Evolutionary conservation across 2,113 vertebrate genomes (phyloP).

Genomic region (Pseudolaguvia tuberculata): DNA sequence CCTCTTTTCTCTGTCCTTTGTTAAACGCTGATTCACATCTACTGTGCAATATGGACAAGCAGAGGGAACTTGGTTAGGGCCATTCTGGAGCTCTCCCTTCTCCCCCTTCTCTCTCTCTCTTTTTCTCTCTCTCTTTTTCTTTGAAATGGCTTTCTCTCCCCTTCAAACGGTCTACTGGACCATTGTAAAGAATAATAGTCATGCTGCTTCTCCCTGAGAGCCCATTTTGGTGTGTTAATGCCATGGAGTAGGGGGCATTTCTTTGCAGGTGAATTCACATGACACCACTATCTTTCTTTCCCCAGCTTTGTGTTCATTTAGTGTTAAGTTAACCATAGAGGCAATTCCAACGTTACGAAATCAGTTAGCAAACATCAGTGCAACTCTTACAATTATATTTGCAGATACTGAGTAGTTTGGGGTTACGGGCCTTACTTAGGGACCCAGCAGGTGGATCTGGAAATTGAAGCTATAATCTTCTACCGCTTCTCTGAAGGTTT

Average conservation of each 20-base stretch:
- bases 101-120: neutral
- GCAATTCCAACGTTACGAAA: neutral
- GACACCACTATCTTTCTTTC: slow-evolving; percentile 52
- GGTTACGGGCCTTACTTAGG: too few species aligned
- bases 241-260: slow-evolving; percentile 60
- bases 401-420: too few species aligned
- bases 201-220: slow-evolving; percentile 64
- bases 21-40: slow-evolving; percentile 65
- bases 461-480: too few species aligned
- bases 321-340: neutral
- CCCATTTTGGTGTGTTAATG: slow-evolving; percentile 73
- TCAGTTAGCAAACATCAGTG: neutral
- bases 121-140: slow-evolving; percentile 56
- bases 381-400: neutral
- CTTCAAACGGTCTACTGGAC: slow-evolving; percentile 65
- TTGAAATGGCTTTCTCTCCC: slow-evolving; percentile 67
- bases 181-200: slow-evolving; percentile 77
- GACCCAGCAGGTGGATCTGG: too few species aligned
- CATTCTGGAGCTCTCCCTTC: slow-evolving; percentile 56
- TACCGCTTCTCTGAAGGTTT: too few species aligned
- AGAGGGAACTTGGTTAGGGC: slow-evolving; percentile 61
- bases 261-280: slow-evolving; percentile 74
- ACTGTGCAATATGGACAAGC: slow-evolving; percentile 66
- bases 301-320: slow-evolving; percentile 10
- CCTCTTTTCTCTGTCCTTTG: slow-evolving; percentile 46